Evolutionary conservation across 2,113 vertebrate species (phyloP).

Genomic region (Sebastes schlegelii): DNA sequence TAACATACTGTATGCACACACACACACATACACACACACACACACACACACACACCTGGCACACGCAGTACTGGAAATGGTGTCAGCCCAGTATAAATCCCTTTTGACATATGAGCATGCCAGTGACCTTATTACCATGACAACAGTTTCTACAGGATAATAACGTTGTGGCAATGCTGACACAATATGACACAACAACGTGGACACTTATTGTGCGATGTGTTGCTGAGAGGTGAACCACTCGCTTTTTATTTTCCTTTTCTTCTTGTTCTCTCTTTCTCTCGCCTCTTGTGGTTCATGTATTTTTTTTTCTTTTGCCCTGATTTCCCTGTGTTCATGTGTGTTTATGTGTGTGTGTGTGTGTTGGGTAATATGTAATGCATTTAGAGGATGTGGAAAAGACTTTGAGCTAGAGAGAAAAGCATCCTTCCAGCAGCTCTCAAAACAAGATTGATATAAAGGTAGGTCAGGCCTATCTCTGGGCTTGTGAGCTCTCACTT

Average conservation of each 20-base stretch:
- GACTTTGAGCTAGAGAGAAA: slow-evolving; percentile 49
- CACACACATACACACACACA: slow-evolving; percentile 31
- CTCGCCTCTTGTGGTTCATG: not conserved
- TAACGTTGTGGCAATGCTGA: slow-evolving; percentile 72
- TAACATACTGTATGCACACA: slow-evolving; percentile 11
- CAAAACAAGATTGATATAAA: slow-evolving; percentile 72
- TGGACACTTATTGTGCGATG: slow-evolving; percentile 43
- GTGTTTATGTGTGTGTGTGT: slow-evolving; percentile 19
- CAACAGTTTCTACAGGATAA: slow-evolving; percentile 72
- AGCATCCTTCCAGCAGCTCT: slow-evolving; percentile 63
- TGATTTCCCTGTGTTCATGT: slow-evolving; percentile 23
- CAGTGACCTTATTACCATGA: slow-evolving; percentile 81
- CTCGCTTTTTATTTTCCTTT: slow-evolving; percentile 26
- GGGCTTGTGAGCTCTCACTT: slow-evolving; percentile 59
- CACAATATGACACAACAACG: slow-evolving; percentile 77
- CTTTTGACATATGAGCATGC: slow-evolving; percentile 79
- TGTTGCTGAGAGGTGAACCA: slow-evolving; percentile 45
- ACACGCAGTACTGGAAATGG: slow-evolving; percentile 70
- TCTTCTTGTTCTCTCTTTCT: not conserved
- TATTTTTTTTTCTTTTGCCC: slow-evolving; percentile 16
- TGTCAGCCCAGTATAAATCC: slow-evolving; percentile 80
- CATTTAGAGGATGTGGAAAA: slow-evolving; percentile 46
- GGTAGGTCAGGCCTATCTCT: slow-evolving; percentile 73
- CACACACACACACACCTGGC: slow-evolving; percentile 54
- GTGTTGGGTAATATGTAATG: slow-evolving; percentile 35